These are phyloP conservation scores for Drosophila orosa DNA, from an alignment of 1,140 invertebrate genomes.

Conservation along the genomic window DNA sequence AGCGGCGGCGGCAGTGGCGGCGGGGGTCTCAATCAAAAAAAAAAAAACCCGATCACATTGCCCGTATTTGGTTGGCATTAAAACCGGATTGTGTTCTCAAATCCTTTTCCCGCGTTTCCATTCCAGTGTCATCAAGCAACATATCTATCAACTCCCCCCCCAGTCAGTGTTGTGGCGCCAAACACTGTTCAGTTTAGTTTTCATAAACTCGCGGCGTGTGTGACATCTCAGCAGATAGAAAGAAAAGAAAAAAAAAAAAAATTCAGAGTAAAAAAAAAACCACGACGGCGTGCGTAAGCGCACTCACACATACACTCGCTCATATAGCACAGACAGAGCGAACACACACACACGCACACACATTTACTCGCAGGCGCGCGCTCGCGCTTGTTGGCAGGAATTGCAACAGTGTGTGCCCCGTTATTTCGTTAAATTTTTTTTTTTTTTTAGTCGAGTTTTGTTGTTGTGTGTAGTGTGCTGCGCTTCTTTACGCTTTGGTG, in stretches of 20 bases:
- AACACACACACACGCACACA: conserved; percentile 9
- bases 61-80: conserved; percentile 38
- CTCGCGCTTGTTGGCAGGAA: conserved; percentile 24
- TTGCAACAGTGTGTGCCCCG: conserved; percentile 68
- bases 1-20: conserved; percentile 3
- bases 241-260: neutral
- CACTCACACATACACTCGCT: conserved; percentile 11
- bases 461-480: conserved; percentile 42
- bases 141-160: neutral
- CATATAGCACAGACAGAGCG: conserved; percentile 19
- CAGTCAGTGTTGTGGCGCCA: conserved; percentile 20
- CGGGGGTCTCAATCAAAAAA: conserved; percentile 19
- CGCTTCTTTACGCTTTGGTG: conserved; percentile 44
- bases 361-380: conserved; percentile 17
- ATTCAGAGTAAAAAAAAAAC: conserved; percentile 3
- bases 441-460: conserved; percentile 42
- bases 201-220: conserved; percentile 17
- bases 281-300: conserved; percentile 34
- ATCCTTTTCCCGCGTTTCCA: conserved; percentile 37
- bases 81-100: conserved; percentile 15
- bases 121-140: conserved; percentile 4
- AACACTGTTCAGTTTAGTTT: conserved; percentile 8
- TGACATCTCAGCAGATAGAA: conserved; percentile 6
- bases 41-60: conserved; percentile 24
- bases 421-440: conserved; percentile 33